Base-by-base conservation (phyloP, 1,140 invertebrate species). In the Rhynchophorus ferrugineus region DNA sequence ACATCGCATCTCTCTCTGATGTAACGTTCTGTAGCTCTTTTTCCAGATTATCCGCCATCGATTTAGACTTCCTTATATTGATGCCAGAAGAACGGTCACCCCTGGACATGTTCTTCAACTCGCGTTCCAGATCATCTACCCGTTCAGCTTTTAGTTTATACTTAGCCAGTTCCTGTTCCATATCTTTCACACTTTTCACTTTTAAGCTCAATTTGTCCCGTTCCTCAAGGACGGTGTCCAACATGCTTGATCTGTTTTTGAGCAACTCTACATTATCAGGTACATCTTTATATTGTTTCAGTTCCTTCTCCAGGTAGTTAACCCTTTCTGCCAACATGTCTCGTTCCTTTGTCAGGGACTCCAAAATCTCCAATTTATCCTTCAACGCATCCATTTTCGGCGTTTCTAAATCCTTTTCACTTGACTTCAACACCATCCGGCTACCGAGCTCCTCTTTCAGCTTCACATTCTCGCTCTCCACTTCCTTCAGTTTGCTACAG, bases 391-490 rank as follows among this genome's bases (percentile, higher is more conserved):
- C 20, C 19, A 42, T 39, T 39, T 54, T 51, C 2, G n/a, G 16
- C 6, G 18, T 20, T 2, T 56, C 46, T 34, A 45, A 18, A 22
- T 50, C 22, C 6, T 9, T 2, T 20, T 44, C 41, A 17, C 44
- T 54, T 6, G 47, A 44, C 22, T 54, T 54, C 3, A 54, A 20
- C 3, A 43, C 49, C 3, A 37, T 42, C 14, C 49, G 9, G 20
- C 49, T 51, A 19, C 42, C 49, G 2, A 52, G 43, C 37, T 49
- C 50, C 16, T 35, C 42, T 54, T 58, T 64, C 11, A 64, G 43
- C 24, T 50, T 51, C 18, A 53, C 49, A 36, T 64, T 64, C 39
- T 62, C 62, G 14, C 46, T 52, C 54, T 61, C 56, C 16, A 62
- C 56, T 9, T 52, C 54, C 42, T 58, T 55, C 9, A 64, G 44